Conservation (phyloP, 2,888 invertebrate genomes). For the Chesias legatella region DNA sequence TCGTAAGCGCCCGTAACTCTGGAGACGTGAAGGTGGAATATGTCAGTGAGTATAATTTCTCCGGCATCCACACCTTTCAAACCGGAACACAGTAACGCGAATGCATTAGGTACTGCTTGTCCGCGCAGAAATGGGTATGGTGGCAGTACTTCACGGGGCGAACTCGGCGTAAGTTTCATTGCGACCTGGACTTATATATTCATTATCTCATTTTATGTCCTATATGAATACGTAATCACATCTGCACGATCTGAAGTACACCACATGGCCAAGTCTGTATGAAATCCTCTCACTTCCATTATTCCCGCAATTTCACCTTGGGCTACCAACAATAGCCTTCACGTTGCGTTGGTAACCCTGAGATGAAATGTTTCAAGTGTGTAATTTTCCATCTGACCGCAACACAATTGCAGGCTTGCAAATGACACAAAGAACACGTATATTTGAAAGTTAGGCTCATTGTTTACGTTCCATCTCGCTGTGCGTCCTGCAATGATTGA, state of each 20-base stretch:
- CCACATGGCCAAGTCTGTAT: constrained; percentile 2
- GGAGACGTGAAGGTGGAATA: too few relatives aligned
- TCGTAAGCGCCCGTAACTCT: too few relatives aligned
- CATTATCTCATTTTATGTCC: background rate
- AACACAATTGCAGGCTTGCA: constrained; percentile 7
- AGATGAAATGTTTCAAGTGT: constrained; percentile 20
- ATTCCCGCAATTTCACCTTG: constrained; percentile 16
- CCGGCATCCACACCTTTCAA: too few relatives aligned
- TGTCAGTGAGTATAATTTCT: too few relatives aligned
- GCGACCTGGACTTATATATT: too few relatives aligned
- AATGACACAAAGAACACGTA: constrained; percentile 4
- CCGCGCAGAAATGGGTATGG: too few relatives aligned
- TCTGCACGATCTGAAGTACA: constrained; percentile 1
- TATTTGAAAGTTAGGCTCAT: constrained; percentile 3
- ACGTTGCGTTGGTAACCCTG: constrained; percentile 16
- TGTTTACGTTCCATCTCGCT: too few relatives aligned
- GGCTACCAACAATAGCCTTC: constrained; percentile 15
- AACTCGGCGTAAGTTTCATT: too few relatives aligned
- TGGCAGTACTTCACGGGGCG: too few relatives aligned
- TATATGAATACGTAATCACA: constrained; percentile 8
- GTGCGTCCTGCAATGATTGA: too few relatives aligned
- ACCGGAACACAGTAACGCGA: too few relatives aligned
- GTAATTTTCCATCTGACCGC: constrained; percentile 17
- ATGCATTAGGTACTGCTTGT: too few relatives aligned
- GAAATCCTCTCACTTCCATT: constrained; percentile 20